Conservation (phyloP, 2,888 invertebrate species). For the Thelaira solivaga region DNA sequence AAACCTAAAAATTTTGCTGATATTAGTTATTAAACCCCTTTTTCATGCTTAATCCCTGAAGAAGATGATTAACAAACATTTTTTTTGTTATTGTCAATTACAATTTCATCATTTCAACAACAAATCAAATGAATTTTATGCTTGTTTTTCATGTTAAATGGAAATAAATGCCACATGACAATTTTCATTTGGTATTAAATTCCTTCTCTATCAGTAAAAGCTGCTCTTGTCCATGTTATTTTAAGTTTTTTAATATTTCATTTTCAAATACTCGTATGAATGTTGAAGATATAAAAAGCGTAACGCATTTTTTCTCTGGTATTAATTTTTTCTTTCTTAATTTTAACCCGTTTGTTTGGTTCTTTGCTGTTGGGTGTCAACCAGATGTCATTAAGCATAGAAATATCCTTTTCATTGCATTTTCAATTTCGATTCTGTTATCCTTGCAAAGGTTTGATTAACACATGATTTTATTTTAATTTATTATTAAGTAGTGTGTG, state of each 20-base stretch:
- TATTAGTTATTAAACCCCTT: background rate
- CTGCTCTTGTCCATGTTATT: slow-evolving; percentile 46
- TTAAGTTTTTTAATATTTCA: background rate
- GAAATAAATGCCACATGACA: slow-evolving; percentile 50
- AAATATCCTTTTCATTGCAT: background rate
- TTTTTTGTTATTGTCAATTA: slow-evolving; percentile 15
- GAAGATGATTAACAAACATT: background rate
- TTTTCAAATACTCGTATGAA: background rate
- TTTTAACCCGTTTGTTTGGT: slow-evolving; percentile 46
- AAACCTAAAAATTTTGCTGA: too few relatives aligned
- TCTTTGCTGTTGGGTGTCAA: too few relatives aligned
- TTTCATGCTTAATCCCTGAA: background rate
- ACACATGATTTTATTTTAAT: background rate
- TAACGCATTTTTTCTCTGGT: slow-evolving; percentile 35
- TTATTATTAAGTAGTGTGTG: background rate
- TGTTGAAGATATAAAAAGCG: slow-evolving; percentile 5
- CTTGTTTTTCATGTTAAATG: slow-evolving; percentile 48
- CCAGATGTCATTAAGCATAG: slow-evolving; percentile 27
- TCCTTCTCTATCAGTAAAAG: slow-evolving; percentile 12
- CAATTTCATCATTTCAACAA: slow-evolving; percentile 25
- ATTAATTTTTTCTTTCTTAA: background rate
- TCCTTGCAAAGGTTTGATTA: background rate
- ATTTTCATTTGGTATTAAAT: background rate
- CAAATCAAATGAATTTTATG: slow-evolving; percentile 52
- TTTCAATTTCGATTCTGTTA: too few relatives aligned